These are phyloP conservation scores for Merops nubicus DNA, from an alignment of 2,113 vertebrate species.

Conservation along the genomic window DNA sequence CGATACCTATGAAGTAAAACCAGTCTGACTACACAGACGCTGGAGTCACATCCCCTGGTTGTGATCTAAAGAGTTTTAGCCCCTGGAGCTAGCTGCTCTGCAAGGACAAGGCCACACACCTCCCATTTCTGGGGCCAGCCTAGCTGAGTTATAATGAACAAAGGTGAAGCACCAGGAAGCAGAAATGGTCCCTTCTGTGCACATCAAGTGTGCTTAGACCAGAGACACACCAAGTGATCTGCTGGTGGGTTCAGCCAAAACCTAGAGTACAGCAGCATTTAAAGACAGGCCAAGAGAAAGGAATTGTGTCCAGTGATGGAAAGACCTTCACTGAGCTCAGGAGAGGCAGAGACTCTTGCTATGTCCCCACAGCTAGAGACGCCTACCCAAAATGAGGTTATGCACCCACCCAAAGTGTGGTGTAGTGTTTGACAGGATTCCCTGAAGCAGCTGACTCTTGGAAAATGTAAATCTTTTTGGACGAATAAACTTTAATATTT, in stretches of 20 bases:
- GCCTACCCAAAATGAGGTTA: background rate
- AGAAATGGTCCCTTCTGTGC: background rate
- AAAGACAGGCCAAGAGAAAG: background rate
- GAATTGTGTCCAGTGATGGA: background rate
- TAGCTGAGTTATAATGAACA: background rate
- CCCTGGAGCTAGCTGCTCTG: background rate
- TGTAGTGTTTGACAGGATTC: background rate
- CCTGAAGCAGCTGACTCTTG: background rate
- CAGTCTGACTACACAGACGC: background rate
- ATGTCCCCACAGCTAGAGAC: background rate
- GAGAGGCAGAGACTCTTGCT: background rate
- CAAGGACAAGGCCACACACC: background rate
- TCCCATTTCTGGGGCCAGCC: background rate
- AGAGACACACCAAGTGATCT: background rate
- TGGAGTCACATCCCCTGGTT: background rate
- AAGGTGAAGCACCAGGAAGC: background rate
- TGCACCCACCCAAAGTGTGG: background rate
- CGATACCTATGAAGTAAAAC: background rate
- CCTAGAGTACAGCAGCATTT: background rate
- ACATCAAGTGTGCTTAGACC: background rate
- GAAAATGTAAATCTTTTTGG: background rate
- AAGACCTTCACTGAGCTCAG: background rate
- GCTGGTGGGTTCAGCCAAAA: background rate
- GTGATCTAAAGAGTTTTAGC: background rate
- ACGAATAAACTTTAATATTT: background rate